Base-by-base conservation (phyloP, 2,797 vertebrate genomes). In the Diceros bicornis region DNA sequence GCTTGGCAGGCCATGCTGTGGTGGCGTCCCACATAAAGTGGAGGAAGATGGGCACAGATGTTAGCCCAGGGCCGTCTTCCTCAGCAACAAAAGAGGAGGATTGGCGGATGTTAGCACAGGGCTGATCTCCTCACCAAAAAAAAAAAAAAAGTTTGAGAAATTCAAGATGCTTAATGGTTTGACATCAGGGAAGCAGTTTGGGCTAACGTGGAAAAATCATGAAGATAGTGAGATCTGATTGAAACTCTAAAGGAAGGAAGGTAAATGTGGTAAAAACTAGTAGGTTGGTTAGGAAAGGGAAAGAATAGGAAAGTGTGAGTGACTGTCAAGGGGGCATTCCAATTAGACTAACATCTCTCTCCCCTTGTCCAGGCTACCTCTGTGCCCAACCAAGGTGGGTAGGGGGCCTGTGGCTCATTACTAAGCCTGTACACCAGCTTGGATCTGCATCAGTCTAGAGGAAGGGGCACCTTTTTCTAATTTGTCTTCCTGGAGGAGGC, bases 81-180 rank as follows among this genome's bases (percentile, higher is more conserved):
- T n/a, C n/a, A n/a, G n/a, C n/a, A n/a, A n/a, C n/a, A n/a, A n/a
- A n/a, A n/a, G n/a, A n/a, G n/a, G n/a, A n/a, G n/a, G n/a, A n/a
- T n/a, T n/a, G n/a, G n/a, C n/a, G n/a, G n/a, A n/a, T n/a, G n/a
- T n/a, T n/a, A n/a, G n/a, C n/a, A n/a, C n/a, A n/a, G n/a, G n/a
- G n/a, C n/a, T n/a, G n/a, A n/a, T n/a, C n/a, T n/a, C n/a, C n/a
- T n/a, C n/a, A n/a, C n/a, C n/a, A n/a, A n/a, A n/a, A n/a, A n/a
- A n/a, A n/a, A n/a, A n/a, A n/a, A n/a, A 52, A 75, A 85, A 55
- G 18, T 89, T 92, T 69, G 37, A 91, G 47, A 93, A 85, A 81
- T 90, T 62, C 34, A 66, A 91, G 66, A 57, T 71, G 10, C 17
- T 77, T 93, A 17, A 50, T 37, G 55, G 27, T 59, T 94, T 8